Conservation (phyloP, 2,888 invertebrate genomes). For the Mimachlamys varia region DNA sequence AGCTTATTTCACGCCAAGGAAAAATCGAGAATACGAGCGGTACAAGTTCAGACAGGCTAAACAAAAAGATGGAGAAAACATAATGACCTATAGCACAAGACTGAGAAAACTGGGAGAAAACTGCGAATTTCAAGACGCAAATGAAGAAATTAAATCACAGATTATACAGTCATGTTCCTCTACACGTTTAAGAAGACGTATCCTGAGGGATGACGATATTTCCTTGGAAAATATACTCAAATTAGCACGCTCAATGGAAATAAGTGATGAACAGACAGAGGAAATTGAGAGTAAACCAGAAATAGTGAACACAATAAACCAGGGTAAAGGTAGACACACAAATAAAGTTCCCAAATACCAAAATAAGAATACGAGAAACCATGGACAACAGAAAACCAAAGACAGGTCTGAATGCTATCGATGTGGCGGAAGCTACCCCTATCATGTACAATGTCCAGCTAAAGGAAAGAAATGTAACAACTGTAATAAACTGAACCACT, state of each 20-base stretch:
- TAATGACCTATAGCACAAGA: conserved; percentile 29
- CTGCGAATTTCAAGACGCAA: conserved; percentile 38
- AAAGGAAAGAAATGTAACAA: neutral
- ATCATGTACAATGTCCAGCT: neutral
- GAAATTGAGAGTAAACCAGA: neutral
- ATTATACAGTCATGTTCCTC: conserved; percentile 44
- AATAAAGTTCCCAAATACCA: no score
- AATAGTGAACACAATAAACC: neutral
- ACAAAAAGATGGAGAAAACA: no score
- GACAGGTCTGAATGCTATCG: neutral
- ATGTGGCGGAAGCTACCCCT: neutral
- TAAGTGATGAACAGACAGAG: neutral
- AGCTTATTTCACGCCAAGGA: conserved; percentile 34
- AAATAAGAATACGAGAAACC: no score
- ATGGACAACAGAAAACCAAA: neutral
- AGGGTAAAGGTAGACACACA: neutral
- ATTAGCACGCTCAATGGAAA: neutral
- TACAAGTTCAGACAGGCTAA: no score
- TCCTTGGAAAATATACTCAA: neutral
- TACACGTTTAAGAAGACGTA: neutral
- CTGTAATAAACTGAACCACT: neutral
- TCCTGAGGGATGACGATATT: conserved; percentile 32
- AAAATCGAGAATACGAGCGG: conserved; percentile 41
- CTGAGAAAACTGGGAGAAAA: conserved; percentile 40
- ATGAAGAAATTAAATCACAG: conserved; percentile 39